phyloP scores from a whole-genome alignment of 2,797 vertebrate genomes.

The Ibycter americanus region DNA sequence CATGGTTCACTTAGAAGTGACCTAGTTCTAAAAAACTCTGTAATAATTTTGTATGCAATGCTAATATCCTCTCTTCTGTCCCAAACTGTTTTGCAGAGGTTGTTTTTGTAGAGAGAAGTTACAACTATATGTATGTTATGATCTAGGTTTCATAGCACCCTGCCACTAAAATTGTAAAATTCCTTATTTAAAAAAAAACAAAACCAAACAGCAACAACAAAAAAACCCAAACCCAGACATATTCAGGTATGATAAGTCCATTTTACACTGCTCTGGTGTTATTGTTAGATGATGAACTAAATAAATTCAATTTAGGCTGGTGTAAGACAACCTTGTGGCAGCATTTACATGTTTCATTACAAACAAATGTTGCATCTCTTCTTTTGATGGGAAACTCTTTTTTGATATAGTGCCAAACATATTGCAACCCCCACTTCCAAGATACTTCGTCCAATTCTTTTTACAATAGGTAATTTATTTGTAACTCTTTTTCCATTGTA shows the following conservation, averaged over 20 bases:
- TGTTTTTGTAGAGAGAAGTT: not conserved
- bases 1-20: constrained; percentile 8
- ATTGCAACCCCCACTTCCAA: not conserved
- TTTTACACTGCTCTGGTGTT: not conserved
- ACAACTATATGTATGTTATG: not conserved
- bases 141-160: not conserved
- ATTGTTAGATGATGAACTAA: not conserved
- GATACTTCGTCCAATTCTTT: not conserved
- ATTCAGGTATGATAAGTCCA: not conserved
- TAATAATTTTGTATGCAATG: not conserved
- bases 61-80: not conserved
- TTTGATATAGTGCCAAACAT: not conserved
- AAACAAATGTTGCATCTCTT: not conserved
- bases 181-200: not conserved
- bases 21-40: not conserved
- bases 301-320: not conserved
- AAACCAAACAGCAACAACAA: not conserved
- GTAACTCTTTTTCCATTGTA: not conserved
- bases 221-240: not conserved
- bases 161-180: not conserved
- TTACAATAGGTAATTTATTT: not conserved
- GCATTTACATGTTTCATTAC: not conserved
- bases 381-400: not conserved
- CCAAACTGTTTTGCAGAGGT: not conserved
- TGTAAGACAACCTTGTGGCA: not conserved